Evolutionary conservation across 2,113 vertebrate genomes (phyloP).

Genomic region (Pteropus alecto): DNA sequence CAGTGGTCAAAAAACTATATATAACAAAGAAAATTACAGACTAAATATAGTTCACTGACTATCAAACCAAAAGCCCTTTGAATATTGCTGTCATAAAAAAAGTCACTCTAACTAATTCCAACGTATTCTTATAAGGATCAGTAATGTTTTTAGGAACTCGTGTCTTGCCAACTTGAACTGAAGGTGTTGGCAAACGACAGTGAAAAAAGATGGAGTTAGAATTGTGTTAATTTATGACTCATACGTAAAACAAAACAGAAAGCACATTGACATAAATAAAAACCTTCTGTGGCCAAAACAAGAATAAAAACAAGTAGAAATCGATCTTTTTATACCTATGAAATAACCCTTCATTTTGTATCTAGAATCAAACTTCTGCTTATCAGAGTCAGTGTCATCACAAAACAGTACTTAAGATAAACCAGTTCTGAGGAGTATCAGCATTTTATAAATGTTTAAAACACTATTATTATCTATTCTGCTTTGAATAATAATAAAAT

Average conservation of each 20-base stretch:
- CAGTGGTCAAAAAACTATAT: neutral
- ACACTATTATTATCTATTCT: neutral
- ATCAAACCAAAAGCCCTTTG: neutral
- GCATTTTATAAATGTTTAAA: neutral
- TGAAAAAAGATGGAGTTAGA: neutral
- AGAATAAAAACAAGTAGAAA: neutral
- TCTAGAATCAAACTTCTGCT: neutral
- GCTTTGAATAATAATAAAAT: neutral
- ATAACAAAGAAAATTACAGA: neutral
- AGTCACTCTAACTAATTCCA: neutral
- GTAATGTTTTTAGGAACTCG: neutral
- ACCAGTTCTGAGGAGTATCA: neutral
- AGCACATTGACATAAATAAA: neutral
- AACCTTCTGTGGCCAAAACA: neutral
- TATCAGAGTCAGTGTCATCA: neutral
- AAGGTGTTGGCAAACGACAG: neutral
- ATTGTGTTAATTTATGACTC: neutral
- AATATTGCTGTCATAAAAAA: neutral
- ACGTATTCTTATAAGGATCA: neutral
- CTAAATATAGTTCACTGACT: neutral
- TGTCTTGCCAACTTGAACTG: neutral
- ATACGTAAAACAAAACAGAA: neutral
- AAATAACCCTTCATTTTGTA: neutral
- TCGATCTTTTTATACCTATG: neutral
- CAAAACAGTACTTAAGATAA: neutral